phyloP scores from a whole-genome alignment of 2,797 vertebrate species.

The Myotis vivesi region DNA sequence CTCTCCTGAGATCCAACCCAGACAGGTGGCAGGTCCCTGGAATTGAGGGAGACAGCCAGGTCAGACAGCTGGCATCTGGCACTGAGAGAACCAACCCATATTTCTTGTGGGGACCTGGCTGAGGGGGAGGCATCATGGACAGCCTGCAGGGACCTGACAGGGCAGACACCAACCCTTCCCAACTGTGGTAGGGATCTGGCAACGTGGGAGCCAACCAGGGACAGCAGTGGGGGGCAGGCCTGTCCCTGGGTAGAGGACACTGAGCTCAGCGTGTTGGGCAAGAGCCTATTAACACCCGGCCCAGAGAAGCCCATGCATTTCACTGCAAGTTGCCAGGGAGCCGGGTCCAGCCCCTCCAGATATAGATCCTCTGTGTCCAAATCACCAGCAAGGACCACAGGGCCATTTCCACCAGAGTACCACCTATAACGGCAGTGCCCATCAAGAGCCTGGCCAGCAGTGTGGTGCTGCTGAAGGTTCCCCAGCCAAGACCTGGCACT shows the following conservation, averaged over 20 bases:
- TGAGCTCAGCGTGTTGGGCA: no score
- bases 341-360: neutral
- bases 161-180: no score
- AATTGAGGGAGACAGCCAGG: neutral
- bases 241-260: no score
- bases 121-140: no score
- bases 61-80: accelerated
- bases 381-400: neutral
- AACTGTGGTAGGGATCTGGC: no score
- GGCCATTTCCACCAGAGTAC: neutral
- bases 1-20: neutral
- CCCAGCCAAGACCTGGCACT: neutral
- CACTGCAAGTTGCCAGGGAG: neutral
- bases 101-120: neutral
- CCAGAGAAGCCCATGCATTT: no score
- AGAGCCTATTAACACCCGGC: no score
- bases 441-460: neutral
- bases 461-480: neutral
- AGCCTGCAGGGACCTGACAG: no score
- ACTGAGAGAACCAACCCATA: accelerated
- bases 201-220: no score
- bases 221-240: no score
- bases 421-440: neutral
- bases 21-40: no score
- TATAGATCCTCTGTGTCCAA: no score